Conservation (phyloP, 2,888 invertebrate species). For the Pachymerium ferrugineum region DNA sequence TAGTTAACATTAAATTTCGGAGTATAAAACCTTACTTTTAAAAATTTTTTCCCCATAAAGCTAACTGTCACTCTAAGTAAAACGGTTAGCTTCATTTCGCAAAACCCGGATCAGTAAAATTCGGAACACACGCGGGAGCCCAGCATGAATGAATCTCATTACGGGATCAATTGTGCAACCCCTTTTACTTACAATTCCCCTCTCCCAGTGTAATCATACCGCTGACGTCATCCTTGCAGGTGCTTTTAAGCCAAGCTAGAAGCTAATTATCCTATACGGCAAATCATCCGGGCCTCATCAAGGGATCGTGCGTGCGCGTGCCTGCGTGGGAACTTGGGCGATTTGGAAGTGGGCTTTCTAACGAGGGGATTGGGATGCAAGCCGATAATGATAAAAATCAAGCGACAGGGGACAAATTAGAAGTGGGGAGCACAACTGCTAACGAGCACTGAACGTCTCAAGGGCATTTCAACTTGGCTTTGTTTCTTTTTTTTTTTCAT, state of each 20-base stretch:
- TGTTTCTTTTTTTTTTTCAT: too few relatives aligned
- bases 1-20: too few relatives aligned
- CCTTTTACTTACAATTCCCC: neutral
- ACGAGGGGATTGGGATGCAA: slow-evolving; percentile 25
- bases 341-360: slow-evolving; percentile 16
- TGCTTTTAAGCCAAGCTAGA: slow-evolving; percentile 1
- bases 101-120: too few relatives aligned
- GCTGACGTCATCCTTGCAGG: slow-evolving; percentile 9
- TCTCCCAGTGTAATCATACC: neutral
- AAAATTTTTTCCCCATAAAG: neutral
- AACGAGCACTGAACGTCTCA: slow-evolving; percentile 11
- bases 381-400: slow-evolving; percentile 24
- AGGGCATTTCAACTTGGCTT: neutral
- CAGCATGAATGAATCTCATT: slow-evolving; percentile 22
- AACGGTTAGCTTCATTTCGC: too few relatives aligned
- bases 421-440: slow-evolving; percentile 5
- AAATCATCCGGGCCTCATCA: slow-evolving; percentile 19
- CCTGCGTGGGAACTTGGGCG: slow-evolving; percentile 8
- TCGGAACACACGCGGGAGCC: neutral
- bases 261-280: slow-evolving; percentile 1
- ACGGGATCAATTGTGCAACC: neutral
- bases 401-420: slow-evolving; percentile 27
- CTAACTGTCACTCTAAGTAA: too few relatives aligned
- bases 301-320: slow-evolving; percentile 1
- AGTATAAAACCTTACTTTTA: neutral